Evolutionary conservation across 2,888 invertebrate genomes (phyloP), one percentile per base, ranked within the genome.

Genomic region (Autographa gamma): DNA sequence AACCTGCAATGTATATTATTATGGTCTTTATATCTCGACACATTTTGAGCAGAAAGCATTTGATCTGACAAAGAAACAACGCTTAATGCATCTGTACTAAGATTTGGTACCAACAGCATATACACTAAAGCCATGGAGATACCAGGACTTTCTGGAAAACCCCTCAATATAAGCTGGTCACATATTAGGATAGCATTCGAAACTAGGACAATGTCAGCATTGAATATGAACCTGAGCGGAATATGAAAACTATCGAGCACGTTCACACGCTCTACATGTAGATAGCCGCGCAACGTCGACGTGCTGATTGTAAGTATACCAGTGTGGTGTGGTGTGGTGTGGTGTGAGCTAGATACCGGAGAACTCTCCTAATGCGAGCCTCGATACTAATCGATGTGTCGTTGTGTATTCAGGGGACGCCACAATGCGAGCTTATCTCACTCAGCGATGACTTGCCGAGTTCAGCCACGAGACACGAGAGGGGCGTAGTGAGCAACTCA

Each of bases 371-470:
- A 19, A 54, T 54, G 13, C n/a, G 54, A 11, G 9, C 11, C 9
- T 54, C 18, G 6, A 52, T 54, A 19, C 18, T 60, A 19, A 41
- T 60, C 41, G 31, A 18, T 16, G 11, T 19, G 41, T 41, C 3
- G 13, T 14, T 31, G 7, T 48, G 16, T 31, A 43, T 16, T 61
- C 43, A 31, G 43, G 19, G 8, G 43, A 43, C 25, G 18, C 5
- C 43, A 61, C 61, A 8, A 48, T 16, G 25, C 48, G 43, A 43
- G 43, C 61, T 61, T 43, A 48, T 61, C 43, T 43, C 43, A 16
- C 43, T 43, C 16, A 16, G 25, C 61, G 31, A 60, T 31, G 43
- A 48, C 61, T 16, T 25, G 25, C 16, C 16, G 25, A 43, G 61
- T 18, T 25, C 18, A 19, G 41, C 2, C 14, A 14, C 43, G 43